Percentiles rank a stretch among this genome's conserved stretches.
These are phyloP conservation scores for Petrolisthes manimaculis DNA, from an alignment of 2,888 invertebrate species.

Conservation along the genomic window DNA sequence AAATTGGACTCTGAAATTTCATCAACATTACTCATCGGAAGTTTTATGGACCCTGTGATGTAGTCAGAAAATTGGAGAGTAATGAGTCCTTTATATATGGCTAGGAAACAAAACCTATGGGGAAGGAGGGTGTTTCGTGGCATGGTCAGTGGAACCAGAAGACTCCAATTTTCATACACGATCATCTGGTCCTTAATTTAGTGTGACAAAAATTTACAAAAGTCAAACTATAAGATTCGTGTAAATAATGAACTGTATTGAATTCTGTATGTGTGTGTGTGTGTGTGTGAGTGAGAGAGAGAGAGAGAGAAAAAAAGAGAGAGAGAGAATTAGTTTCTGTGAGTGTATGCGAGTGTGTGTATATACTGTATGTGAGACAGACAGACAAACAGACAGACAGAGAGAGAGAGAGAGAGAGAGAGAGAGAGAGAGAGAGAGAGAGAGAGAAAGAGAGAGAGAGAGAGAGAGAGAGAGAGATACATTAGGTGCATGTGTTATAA, in stretches of 20 bases:
- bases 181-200: neutral
- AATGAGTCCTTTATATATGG: too few species aligned
- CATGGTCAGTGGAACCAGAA: neutral
- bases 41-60: too few species aligned
- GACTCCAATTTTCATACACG: too few species aligned
- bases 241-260: neutral
- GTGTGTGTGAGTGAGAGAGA: neutral
- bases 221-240: neutral
- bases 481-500: neutral
- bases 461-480: neutral
- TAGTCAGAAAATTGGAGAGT: too few species aligned
- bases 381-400: slow-evolving; percentile 15
- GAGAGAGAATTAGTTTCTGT: neutral
- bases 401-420: slow-evolving; percentile 18
- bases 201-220: neutral
- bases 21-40: neutral
- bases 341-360: neutral
- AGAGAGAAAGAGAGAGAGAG: neutral
- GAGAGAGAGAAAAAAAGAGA: neutral
- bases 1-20: neutral
- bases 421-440: slow-evolving; percentile 16
- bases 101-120: too few species aligned
- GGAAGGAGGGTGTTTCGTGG: too few species aligned
- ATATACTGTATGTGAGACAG: neutral
- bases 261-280: neutral